Evolutionary conservation across 2,888 invertebrate species (phyloP), one percentile per base, ranked within the genome.

Genomic region (Exocentrus adspersus): DNA sequence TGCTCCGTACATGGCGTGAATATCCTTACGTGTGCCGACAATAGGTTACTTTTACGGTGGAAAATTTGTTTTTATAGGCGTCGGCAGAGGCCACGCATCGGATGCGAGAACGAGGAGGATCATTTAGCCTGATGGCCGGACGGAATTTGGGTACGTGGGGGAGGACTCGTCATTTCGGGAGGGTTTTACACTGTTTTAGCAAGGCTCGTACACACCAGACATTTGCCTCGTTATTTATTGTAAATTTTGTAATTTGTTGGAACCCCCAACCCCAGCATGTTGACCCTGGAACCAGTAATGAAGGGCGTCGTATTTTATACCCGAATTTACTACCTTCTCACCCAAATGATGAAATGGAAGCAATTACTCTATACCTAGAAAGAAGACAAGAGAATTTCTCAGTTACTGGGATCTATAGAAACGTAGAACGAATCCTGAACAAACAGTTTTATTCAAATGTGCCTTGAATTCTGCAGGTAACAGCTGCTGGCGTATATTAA

Each of bases 1-100:
- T 64, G 51, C 50, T 41, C 62, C 46, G 41, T 62, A 67, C 69
- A 67, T 42, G 63, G 53, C 59, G 64, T 65, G 67, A 66, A 69
- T 69, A 67, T 43, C 57, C 50, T 43, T 48, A 48, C 48, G 48
- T 28, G 16, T 24, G 24, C 28, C 48, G 28, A 48, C 48, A 48
- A 50, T 57, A 51, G 51, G 51, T 51, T 48, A 51, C 51, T 51
- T 37, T 51, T 48, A 48, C 48, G 51, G 51, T 19, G 37, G 12
- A 37, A 37, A 32, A 37, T 14, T 51, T 51, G 51, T 51, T 37
- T 51, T 51, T 51, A 51, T 51, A n/a, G 19, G 32, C n/a, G n/a
- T 16, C 32, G 37, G 17, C n/a, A 12, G 37, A 37, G 14, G 37
- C 30, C 51, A 20, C 51, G 24, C 51, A 30, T 51, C n/a, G 37